Base-by-base conservation (phyloP, 2,888 invertebrate species). In the Trilocha varians region DNA sequence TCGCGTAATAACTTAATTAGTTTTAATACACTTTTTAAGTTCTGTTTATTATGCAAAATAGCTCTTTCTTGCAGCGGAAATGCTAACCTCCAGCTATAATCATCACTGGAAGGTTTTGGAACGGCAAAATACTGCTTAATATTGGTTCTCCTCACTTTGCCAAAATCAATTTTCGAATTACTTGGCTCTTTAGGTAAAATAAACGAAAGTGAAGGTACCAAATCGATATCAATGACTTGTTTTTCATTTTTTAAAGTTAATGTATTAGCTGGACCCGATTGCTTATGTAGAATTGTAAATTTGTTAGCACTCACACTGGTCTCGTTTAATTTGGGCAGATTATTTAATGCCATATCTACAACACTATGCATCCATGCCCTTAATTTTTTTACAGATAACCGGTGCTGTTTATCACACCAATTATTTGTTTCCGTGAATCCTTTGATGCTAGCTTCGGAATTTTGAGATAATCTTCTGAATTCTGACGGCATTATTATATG, bases 351-450 rank as follows among this genome's bases (percentile, higher is more conserved):
- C 6, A 53, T 48, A 42, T 75, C 73, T 3, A 76, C 62, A 3
- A 73, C 72, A 39, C 67, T 56, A 49, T 77, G 77, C 65, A 74
- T 71, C 75, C 73, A 76, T 0, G 71, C 65, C 41, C 66, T 59
- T 44, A 74, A 69, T 32, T 44, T 51, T 16, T 9, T 49, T 15
- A 71, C 65, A 2, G 58, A 72, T 25, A 76, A 49, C 8, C 66
- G 60, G 47, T 61, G 52, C 5, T 43, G 40, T 5, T 44, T 46
- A 42, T 76, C 65, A 38, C 77, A 77, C 76, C 77, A 77, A 34
- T 58, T 53, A 43, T 55, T 46, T 2, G 76, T 75, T 38, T 65
- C 60, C 25, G 50, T 50, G 45, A 71, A 76, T 33, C 73, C 77
- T 48, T 67, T 70, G 2, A 35, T 38, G 2, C 56, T 64, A 9